These are phyloP conservation scores for Patella ulyssiponensis DNA, from an alignment of 2,888 invertebrate species.

Conservation along the genomic window DNA sequence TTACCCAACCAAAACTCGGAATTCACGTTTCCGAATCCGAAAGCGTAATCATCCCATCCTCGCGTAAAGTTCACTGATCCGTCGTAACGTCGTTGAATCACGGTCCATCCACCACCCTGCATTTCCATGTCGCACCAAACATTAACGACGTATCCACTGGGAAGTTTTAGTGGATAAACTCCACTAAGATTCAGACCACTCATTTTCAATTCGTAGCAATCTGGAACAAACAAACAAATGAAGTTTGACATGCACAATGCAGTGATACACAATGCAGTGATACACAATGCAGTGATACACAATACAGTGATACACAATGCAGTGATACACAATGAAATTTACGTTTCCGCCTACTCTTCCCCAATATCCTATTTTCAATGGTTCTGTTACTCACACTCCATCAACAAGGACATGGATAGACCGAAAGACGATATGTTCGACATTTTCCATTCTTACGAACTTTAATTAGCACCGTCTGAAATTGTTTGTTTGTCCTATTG, in stretches of 20 bases:
- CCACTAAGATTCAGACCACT: constrained; percentile 80
- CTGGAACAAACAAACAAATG: constrained; percentile 56
- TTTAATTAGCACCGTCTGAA: no score
- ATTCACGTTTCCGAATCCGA: constrained; percentile 82
- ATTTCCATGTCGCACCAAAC: constrained; percentile 79
- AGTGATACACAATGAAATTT: neutral
- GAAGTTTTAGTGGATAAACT: constrained; percentile 80
- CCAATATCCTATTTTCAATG: neutral
- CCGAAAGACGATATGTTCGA: no score
- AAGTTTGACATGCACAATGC: neutral
- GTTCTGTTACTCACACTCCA: no score
- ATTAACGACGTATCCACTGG: constrained; percentile 78
- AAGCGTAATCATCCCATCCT: constrained; percentile 85
- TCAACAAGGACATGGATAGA: no score
- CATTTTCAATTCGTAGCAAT: constrained; percentile 75
- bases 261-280: neutral
- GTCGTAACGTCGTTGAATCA: constrained; percentile 85
- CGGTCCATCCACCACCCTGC: constrained; percentile 79
- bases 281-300: neutral
- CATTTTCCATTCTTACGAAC: no score
- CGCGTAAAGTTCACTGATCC: constrained; percentile 87
- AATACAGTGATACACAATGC: neutral
- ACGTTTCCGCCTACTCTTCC: neutral
- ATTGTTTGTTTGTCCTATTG: no score
- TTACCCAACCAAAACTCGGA: constrained; percentile 93